These are phyloP conservation scores for Nothoprocta pentlandii DNA, from an alignment of 2,113 vertebrate genomes.

Conservation along the genomic window DNA sequence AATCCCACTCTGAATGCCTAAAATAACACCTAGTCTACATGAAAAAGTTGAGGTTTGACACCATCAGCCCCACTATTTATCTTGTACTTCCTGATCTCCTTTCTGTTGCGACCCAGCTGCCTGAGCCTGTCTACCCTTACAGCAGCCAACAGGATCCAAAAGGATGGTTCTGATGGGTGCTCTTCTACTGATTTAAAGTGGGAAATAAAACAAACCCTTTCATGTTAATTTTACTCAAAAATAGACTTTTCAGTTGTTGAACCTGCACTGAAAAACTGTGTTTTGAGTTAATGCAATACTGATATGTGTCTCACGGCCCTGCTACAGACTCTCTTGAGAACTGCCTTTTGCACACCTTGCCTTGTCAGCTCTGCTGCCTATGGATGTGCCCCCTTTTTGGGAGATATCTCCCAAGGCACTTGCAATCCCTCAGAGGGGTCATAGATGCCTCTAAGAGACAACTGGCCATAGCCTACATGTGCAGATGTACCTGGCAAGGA, in stretches of 20 bases:
- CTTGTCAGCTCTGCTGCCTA: not conserved
- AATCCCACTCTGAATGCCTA: not conserved
- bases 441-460: not conserved
- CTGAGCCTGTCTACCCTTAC: accelerated
- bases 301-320: not conserved
- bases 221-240: not conserved
- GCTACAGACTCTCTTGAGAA: too few species aligned
- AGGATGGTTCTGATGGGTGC: not conserved
- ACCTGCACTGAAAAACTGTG: not conserved
- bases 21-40: not conserved
- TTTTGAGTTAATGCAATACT: not conserved
- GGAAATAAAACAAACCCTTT: not conserved
- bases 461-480: accelerated
- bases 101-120: not conserved
- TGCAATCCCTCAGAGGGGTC: accelerated
- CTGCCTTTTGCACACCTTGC: not conserved
- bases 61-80: not conserved
- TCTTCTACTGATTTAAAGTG: not conserved
- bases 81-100: not conserved
- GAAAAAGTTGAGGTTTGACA: not conserved
- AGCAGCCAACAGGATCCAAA: not conserved
- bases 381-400: not conserved
- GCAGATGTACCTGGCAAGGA: not conserved
- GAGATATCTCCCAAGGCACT: not conserved
- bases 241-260: not conserved